phyloP scores from a whole-genome alignment of 2,113 vertebrate genomes.

The Mustela lutreola region DNA sequence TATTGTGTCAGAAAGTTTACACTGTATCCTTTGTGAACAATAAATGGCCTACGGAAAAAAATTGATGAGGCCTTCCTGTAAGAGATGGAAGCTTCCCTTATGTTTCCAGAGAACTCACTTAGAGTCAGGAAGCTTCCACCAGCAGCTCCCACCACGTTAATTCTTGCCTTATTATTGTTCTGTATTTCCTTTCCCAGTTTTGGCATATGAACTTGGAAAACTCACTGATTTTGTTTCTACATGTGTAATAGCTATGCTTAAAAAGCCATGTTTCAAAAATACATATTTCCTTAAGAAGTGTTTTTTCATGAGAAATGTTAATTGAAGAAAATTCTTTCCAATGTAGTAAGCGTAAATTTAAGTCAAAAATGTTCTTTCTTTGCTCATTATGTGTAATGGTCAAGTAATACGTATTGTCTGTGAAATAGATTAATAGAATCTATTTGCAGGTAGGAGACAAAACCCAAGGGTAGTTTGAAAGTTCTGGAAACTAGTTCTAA shows the following conservation, averaged over 20 bases:
- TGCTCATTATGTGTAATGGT: neutral
- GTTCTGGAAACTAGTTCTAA: conserved; percentile 11
- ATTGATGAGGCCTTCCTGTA: neutral
- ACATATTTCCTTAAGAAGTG: neutral
- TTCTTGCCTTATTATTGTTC: neutral
- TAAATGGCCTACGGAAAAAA: too few relatives aligned
- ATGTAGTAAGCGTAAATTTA: neutral
- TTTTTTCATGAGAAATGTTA: conserved; percentile 25
- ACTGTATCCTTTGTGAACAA: neutral
- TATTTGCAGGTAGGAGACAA: neutral
- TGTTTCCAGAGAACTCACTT: neutral
- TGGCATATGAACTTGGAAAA: neutral
- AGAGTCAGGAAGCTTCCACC: rapidly evolving
- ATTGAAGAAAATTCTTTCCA: conserved; percentile 47
- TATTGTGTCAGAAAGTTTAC: neutral
- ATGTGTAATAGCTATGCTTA: neutral
- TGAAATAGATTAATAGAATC: neutral
- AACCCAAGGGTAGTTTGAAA: neutral
- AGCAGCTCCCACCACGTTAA: rapidly evolving
- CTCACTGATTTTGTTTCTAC: neutral
- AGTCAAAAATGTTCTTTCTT: neutral
- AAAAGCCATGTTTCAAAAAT: conserved; percentile 31
- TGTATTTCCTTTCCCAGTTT: neutral
- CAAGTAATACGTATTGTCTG: neutral
- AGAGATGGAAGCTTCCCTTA: too few relatives aligned